Conservation (phyloP, 2,113 vertebrate species). For the Ictalurus furcatus region DNA sequence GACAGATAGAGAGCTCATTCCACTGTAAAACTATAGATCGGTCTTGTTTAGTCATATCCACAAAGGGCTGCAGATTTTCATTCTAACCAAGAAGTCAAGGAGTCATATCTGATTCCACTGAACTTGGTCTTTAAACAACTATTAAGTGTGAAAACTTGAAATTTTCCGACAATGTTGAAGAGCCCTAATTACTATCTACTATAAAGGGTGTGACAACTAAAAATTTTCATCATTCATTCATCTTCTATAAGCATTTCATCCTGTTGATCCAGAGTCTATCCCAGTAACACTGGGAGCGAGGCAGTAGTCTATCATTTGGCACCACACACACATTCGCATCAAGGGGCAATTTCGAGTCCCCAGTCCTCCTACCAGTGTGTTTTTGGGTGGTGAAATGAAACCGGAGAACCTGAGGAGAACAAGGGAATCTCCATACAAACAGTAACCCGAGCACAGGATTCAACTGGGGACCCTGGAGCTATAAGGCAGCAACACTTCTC, state of each 20-base stretch:
- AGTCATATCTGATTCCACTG: background rate
- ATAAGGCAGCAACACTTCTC: background rate
- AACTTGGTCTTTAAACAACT: background rate
- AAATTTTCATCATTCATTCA: background rate
- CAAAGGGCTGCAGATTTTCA: background rate
- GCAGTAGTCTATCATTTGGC: background rate
- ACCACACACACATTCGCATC: background rate
- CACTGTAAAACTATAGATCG: background rate
- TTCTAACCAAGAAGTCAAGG: background rate
- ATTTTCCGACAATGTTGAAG: background rate
- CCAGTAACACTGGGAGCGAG: background rate
- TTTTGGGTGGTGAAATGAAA: background rate
- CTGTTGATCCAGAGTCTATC: background rate
- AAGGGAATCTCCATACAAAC: background rate
- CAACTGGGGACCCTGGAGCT: background rate
- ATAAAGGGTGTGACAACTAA: background rate
- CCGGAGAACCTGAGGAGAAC: background rate
- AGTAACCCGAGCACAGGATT: background rate
- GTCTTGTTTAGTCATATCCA: background rate
- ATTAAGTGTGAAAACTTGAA: background rate
- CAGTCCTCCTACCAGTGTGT: background rate
- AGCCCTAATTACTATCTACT: background rate
- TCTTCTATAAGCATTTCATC: background rate
- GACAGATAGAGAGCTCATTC: slow-evolving; percentile 11
- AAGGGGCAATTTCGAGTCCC: background rate